A percentile compares a stretch with the other conserved stretches of the same genome.
These are phyloP conservation scores for Cyclopterus lumpus DNA, from an alignment of 2,797 vertebrate species.

Conservation along the genomic window DNA sequence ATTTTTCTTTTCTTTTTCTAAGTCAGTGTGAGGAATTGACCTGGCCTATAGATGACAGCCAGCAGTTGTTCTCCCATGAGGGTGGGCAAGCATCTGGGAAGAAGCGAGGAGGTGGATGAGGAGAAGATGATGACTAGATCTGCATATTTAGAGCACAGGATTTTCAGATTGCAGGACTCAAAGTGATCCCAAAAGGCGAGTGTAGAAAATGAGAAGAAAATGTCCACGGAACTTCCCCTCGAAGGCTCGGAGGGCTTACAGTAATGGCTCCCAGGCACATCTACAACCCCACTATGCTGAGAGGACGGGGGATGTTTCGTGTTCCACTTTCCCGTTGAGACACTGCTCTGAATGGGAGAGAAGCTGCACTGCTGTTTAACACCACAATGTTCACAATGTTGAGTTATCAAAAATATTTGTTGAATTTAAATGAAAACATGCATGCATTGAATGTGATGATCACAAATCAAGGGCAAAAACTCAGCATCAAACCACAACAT, in stretches of 20 bases:
- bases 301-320: conserved; percentile 63
- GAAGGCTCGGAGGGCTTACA: conserved; percentile 57
- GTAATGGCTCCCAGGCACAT: conserved; percentile 63
- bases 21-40: conserved; percentile 73
- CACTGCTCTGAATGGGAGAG: conserved; percentile 24
- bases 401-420: not conserved
- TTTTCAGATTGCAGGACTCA: conserved; percentile 55
- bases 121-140: conserved; percentile 57
- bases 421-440: not conserved
- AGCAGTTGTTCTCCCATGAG: conserved; percentile 82
- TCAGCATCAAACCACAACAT: not conserved
- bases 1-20: conserved; percentile 40
- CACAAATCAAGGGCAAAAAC: not conserved
- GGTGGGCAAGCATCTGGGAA: conserved; percentile 68
- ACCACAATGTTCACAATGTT: conserved; percentile 1
- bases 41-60: conserved; percentile 65
- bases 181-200: conserved; percentile 58
- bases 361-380: conserved; percentile 35
- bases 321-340: conserved; percentile 58
- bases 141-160: conserved; percentile 59
- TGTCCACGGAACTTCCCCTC: conserved; percentile 45
- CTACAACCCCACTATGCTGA: conserved; percentile 38
- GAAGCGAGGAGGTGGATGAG: conserved; percentile 44
- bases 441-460: not conserved
- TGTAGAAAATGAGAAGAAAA: conserved; percentile 37